A percentile compares a stretch with the other conserved stretches of the same genome.
These are phyloP conservation scores for Sebastes cheni DNA, from an alignment of 2,797 vertebrate species.

Conservation along the genomic window DNA sequence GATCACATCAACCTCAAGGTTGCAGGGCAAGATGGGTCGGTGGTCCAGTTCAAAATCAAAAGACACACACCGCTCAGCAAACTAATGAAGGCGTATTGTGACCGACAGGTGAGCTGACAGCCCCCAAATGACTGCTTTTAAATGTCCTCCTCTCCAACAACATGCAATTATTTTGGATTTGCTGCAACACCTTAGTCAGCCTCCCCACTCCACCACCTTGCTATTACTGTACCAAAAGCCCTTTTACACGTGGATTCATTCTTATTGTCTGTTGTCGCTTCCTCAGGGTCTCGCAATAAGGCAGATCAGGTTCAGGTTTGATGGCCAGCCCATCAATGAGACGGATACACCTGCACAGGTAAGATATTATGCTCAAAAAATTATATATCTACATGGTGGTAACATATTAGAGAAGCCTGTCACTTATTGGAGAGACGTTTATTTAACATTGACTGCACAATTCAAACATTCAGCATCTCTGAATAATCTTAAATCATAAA, in stretches of 20 bases:
- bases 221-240: not conserved
- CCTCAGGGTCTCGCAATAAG: constrained; percentile 93
- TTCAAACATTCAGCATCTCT: not conserved
- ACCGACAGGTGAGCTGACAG: constrained; percentile 87
- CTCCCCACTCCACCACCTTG: not conserved
- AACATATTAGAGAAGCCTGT: not conserved
- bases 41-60: constrained; percentile 97
- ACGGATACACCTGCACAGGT: constrained; percentile 96
- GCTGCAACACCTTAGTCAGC: not conserved
- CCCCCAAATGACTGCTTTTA: not conserved
- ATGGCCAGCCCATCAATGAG: constrained; percentile 95
- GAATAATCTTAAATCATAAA: not conserved
- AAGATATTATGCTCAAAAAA: constrained; percentile 8
- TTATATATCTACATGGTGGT: not conserved
- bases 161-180: not conserved
- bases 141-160: not conserved
- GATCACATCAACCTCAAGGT: constrained; percentile 96
- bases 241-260: not conserved
- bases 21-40: constrained; percentile 92
- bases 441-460: not conserved
- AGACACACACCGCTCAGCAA: constrained; percentile 93
- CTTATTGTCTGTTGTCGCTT: not conserved
- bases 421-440: not conserved
- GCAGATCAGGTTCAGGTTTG: constrained; percentile 96
- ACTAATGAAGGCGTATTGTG: constrained; percentile 96